phyloP scores from a whole-genome alignment of 2,888 invertebrate genomes.

The Netelia inedita region DNA sequence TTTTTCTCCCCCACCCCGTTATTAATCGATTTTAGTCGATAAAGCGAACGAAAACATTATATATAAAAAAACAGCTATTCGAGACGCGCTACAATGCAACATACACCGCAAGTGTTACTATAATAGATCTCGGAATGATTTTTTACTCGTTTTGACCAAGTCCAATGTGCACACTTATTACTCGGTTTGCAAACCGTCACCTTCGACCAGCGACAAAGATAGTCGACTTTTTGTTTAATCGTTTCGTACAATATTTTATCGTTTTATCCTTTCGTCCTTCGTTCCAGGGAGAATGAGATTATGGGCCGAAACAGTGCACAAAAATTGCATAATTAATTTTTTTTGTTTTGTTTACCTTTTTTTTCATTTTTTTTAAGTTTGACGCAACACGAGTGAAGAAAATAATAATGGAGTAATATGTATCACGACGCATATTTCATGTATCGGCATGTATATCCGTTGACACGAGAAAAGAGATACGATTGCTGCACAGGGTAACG shows the following conservation, averaged over 20 bases:
- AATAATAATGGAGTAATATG: constrained; percentile 24
- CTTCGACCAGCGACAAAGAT: constrained; percentile 24
- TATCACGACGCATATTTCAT: neutral
- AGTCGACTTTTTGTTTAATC: neutral
- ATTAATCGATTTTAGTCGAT: constrained; percentile 10
- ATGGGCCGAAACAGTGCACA: neutral
- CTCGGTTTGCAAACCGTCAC: constrained; percentile 19
- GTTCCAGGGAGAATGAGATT: constrained; percentile 9
- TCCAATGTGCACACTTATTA: constrained; percentile 66
- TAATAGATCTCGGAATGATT: constrained; percentile 74
- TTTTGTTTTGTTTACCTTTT: neutral
- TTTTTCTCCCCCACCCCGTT: constrained; percentile 1
- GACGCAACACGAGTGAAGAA: constrained; percentile 24
- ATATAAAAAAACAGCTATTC: no score
- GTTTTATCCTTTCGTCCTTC: neutral
- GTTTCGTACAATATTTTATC: neutral
- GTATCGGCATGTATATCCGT: constrained; percentile 5
- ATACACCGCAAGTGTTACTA: constrained; percentile 35
- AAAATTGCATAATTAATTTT: constrained; percentile 11
- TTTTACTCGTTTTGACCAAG: constrained; percentile 77
- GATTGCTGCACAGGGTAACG: constrained; percentile 64
- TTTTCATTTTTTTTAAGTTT: neutral
- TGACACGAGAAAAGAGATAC: constrained; percentile 37
- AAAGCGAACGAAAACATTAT: constrained; percentile 9
- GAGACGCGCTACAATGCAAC: neutral